Conservation (phyloP, 2,797 vertebrate species). For the Hippopotamyrus pictus region DNA sequence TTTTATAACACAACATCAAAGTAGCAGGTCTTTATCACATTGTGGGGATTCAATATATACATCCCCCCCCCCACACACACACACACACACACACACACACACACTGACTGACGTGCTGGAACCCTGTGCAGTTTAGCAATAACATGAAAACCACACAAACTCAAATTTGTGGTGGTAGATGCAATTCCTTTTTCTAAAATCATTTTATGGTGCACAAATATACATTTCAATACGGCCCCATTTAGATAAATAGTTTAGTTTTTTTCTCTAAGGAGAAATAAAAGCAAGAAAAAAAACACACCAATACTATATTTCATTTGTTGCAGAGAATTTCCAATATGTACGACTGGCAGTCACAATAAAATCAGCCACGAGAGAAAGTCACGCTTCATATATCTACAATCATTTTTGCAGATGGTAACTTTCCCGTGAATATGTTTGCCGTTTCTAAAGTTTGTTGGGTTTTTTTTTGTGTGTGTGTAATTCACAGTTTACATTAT, state of each 20-base stretch:
- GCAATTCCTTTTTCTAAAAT: background rate
- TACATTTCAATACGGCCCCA: slow-evolving; percentile 30
- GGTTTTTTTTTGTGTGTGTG: background rate
- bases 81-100: background rate
- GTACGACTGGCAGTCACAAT: background rate
- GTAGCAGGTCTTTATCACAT: background rate
- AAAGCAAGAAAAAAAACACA: background rate
- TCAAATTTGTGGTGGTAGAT: background rate
- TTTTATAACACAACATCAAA: background rate
- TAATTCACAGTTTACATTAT: slow-evolving; percentile 10
- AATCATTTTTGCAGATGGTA: background rate
- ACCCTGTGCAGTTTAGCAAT: background rate
- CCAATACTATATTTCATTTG: background rate
- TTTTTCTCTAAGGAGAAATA: slow-evolving; percentile 28
- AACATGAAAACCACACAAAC: background rate
- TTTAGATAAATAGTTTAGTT: slow-evolving; percentile 42
- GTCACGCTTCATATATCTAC: background rate
- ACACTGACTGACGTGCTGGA: background rate
- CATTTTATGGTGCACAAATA: background rate
- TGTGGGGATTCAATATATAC: background rate
- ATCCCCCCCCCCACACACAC: background rate
- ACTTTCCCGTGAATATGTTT: background rate
- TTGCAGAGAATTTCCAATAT: background rate
- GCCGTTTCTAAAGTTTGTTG: background rate
- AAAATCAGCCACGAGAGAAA: background rate